A percentile compares a stretch with the other conserved stretches of the same genome.
phyloP scores from a whole-genome alignment of 2,797 vertebrate genomes.

The Notoglanidium macrostoma region DNA sequence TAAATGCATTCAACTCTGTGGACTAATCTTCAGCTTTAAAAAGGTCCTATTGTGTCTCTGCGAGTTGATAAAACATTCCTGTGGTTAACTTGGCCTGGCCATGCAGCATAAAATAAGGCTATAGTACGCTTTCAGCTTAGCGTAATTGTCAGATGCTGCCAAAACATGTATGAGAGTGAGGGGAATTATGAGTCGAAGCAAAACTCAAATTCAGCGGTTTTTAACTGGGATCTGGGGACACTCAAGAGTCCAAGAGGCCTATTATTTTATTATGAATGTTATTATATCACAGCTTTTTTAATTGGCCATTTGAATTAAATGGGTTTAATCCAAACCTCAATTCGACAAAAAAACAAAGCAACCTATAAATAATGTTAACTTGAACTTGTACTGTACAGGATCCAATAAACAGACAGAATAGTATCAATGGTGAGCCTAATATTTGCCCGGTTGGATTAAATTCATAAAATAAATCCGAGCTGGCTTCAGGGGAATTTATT shows the following conservation, averaged over 20 bases:
- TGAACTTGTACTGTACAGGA: neutral
- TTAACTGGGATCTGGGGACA: neutral
- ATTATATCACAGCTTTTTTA: neutral
- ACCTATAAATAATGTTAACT: neutral
- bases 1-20: conserved; percentile 21
- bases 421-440: neutral
- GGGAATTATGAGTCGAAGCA: neutral
- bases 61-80: neutral
- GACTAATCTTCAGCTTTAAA: conserved; percentile 36
- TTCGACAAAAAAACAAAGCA: neutral
- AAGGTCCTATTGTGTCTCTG: neutral
- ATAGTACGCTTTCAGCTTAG: neutral
- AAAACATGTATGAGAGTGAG: neutral
- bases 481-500: neutral
- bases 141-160: neutral
- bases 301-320: neutral
- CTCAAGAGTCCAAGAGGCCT: neutral
- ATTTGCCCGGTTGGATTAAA: neutral
- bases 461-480: neutral
- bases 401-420: neutral
- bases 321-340: neutral
- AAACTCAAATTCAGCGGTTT: neutral
- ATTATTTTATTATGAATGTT: conserved; percentile 1
- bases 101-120: neutral
- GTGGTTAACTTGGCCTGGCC: neutral